phyloP scores from a whole-genome alignment of 2,888 invertebrate species.

The Nymphalis polychloros region DNA sequence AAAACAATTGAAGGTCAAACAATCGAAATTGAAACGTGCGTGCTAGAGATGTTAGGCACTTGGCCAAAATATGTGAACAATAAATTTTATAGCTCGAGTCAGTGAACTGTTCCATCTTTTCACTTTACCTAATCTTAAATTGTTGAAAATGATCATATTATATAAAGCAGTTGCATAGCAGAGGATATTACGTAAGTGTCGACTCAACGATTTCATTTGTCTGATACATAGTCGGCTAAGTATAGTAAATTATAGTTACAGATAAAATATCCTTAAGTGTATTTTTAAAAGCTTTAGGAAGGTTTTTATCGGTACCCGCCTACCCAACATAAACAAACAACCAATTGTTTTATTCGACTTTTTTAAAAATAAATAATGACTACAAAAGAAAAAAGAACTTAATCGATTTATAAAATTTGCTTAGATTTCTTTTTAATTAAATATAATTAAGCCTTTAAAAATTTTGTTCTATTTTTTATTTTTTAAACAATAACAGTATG shows the following conservation, averaged over 20 bases:
- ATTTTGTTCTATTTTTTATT: too few species aligned
- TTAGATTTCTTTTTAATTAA: too few species aligned
- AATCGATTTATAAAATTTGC: too few species aligned
- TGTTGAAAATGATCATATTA: not conserved
- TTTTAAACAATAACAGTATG: too few species aligned
- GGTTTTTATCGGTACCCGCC: not conserved
- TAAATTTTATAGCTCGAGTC: constrained; percentile 14
- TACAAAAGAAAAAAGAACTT: too few species aligned
- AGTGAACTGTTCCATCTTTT: constrained; percentile 2
- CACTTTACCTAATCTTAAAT: not conserved
- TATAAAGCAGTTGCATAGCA: not conserved
- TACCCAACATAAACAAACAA: too few species aligned
- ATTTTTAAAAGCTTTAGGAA: not conserved
- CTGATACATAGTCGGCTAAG: constrained; percentile 4
- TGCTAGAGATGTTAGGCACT: constrained; percentile 29
- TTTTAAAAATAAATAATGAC: not conserved
- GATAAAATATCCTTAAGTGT: constrained; percentile 10
- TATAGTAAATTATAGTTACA: constrained; percentile 12
- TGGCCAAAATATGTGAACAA: constrained; percentile 36
- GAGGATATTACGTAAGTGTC: constrained; percentile 15
- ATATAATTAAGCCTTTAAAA: too few species aligned
- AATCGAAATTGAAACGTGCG: constrained; percentile 28
- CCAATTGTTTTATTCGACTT: not conserved
- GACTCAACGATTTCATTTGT: constrained; percentile 4
- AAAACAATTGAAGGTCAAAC: constrained; percentile 39